Evolutionary conservation across 2,888 invertebrate species (phyloP), one percentile per base, ranked within the genome.

Genomic region (Drosophila colorata): DNA sequence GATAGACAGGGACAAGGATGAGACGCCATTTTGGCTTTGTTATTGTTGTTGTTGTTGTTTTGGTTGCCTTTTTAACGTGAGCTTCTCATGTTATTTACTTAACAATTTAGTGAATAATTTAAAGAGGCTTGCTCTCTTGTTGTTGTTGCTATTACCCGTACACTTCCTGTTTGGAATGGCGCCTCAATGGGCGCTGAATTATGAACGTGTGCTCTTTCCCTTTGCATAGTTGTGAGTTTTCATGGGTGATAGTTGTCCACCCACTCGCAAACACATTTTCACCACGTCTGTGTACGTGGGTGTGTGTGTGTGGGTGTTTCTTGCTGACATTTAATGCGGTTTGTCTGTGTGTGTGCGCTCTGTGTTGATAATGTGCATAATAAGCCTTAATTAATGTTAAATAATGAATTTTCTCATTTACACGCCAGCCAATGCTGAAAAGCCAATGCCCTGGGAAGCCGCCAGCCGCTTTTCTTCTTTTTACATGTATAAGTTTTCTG

Each of bases 51-150:
- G 41, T 56, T 65, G 70, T 55, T 75, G 41, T 56, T 65, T 58
- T 57, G 65, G 56, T 65, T 77, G 66, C 55, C 80, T 85, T 83
- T 84, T 87, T 71, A 85, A 70, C 80, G 80, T 78, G 86, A 25
- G 51, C 67, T 61, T 55, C 68, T 68, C 78, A 69, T 88, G 88
- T 80, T 88, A 87, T 88, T 89, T 89, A 88, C 83, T 88, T 80
- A 82, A 87, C 84, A 88, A 87, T 88, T 88, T 88, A 75, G 80
- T 89, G 87, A 86, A 88, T 89, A 88, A 88, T 88, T 89, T 88
- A 89, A 82, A 73, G 73, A 71, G 70, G 60, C 67, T 66, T 8
- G 14, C 33, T 16, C 4, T 58, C 4, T 23, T 67, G 38, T 52
- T 56, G 51, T 59, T 73, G 64, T 53, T 69, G 55, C 51, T 49